A percentile compares a stretch with the other conserved stretches of the same genome.
Evolutionary conservation across 2,797 vertebrate species (phyloP).

Genomic region (Sphaeramia orbicularis): DNA sequence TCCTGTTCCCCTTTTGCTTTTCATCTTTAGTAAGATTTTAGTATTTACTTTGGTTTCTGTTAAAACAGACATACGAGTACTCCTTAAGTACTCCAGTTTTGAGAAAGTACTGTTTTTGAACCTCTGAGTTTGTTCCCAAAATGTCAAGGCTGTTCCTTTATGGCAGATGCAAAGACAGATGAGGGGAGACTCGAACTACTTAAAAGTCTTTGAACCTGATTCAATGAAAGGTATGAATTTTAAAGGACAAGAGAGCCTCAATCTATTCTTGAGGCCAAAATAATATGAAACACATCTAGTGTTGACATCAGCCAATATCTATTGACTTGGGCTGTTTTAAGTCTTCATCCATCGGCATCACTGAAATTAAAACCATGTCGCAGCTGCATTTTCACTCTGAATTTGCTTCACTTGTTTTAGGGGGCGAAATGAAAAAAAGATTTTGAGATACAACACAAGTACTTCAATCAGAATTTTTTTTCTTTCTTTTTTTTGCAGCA

Average conservation of each 20-base stretch:
- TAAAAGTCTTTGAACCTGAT: conserved; percentile 23
- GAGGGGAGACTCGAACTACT: conserved; percentile 21
- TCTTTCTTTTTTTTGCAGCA: conserved; percentile 32
- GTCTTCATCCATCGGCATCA: conserved; percentile 6
- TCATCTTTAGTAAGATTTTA: too few relatives aligned
- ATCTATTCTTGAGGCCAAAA: conserved; percentile 8
- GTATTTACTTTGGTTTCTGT: too few relatives aligned
- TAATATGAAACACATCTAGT: conserved; percentile 29
- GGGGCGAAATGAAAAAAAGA: conserved; percentile 4
- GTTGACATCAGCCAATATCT: conserved; percentile 14
- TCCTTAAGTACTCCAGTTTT: not conserved
- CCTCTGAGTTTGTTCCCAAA: not conserved
- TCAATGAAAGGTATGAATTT: conserved; percentile 19
- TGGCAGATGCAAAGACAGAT: conserved; percentile 3
- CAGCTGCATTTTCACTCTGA: conserved; percentile 13
- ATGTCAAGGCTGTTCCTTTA: conserved; percentile 2
- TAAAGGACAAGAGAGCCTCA: conserved; percentile 1
- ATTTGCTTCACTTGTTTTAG: conserved; percentile 33
- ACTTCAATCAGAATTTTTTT: conserved; percentile 32
- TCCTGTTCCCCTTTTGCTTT: too few relatives aligned
- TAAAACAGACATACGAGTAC: too few relatives aligned
- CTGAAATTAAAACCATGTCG: conserved; percentile 32
- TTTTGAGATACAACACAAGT: conserved; percentile 30
- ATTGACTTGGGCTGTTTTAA: not conserved
- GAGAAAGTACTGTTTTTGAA: not conserved